phyloP scores from a whole-genome alignment of 2,797 vertebrate genomes.

The Protosalanx chinensis region DNA sequence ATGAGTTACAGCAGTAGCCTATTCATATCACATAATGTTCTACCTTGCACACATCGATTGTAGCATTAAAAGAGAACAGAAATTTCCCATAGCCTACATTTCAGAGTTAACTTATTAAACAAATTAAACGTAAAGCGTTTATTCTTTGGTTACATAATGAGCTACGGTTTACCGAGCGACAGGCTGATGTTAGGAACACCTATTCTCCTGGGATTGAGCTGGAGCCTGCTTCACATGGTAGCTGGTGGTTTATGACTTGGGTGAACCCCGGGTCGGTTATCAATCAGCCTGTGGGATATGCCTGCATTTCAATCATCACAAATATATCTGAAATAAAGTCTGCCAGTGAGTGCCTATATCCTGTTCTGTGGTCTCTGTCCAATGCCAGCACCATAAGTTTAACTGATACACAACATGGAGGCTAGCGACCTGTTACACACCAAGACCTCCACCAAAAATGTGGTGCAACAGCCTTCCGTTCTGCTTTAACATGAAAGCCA shows the following conservation, averaged over 20 bases:
- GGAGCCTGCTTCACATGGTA: neutral
- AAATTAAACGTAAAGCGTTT: neutral
- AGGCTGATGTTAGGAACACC: neutral
- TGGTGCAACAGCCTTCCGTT: too few species aligned
- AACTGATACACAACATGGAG: neutral
- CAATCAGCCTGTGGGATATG: conserved; percentile 43
- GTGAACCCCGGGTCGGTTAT: conserved; percentile 30
- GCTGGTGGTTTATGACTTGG: conserved; percentile 25
- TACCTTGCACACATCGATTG: neutral
- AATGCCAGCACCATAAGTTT: neutral
- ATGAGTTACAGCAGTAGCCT: neutral
- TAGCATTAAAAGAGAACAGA: too few species aligned
- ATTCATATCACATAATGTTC: neutral
- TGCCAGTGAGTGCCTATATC: neutral
- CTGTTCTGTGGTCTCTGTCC: neutral
- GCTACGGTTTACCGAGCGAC: neutral
- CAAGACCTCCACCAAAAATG: too few species aligned
- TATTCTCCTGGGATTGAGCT: neutral
- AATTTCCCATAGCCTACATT: neutral
- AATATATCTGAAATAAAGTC: conserved; percentile 32
- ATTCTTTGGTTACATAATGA: neutral
- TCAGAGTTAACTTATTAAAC: neutral
- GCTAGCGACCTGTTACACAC: too few species aligned
- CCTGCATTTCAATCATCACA: conserved; percentile 48
- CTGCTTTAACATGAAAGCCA: too few species aligned